These are phyloP conservation scores for Tipula lateralis DNA, from an alignment of 2,888 invertebrate species.

Conservation along the genomic window DNA sequence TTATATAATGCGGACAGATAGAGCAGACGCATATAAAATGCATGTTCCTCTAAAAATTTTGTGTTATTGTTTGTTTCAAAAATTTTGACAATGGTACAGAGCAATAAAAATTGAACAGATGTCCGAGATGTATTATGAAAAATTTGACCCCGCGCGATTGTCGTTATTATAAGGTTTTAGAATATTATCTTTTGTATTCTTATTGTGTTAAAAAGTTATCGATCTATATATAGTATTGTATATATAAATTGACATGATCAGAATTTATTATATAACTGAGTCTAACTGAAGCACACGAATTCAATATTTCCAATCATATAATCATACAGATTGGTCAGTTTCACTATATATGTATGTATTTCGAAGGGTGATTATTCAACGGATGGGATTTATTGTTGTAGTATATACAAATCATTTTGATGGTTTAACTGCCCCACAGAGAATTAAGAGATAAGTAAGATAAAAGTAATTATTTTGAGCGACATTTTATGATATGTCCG, in stretches of 20 bases:
- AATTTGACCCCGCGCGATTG: conserved; percentile 11
- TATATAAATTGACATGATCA: neutral
- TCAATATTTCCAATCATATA: conserved; percentile 15
- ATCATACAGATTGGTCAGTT: neutral
- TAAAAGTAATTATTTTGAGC: neutral
- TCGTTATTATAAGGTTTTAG: neutral
- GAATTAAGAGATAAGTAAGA: neutral
- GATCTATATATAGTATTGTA: neutral
- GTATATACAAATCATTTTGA: neutral
- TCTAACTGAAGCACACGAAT: neutral
- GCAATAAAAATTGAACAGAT: conserved; percentile 13
- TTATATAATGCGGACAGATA: neutral
- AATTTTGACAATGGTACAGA: neutral
- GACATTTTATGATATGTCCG: too few species aligned
- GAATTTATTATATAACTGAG: neutral
- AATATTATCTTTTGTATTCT: neutral
- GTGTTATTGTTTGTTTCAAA: neutral
- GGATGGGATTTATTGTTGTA: neutral
- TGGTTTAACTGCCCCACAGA: neutral
- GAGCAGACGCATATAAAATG: neutral
- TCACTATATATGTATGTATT: too few species aligned
- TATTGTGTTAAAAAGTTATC: neutral
- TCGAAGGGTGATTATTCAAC: neutral
- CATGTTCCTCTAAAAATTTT: neutral
- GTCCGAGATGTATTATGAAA: neutral